Conservation (phyloP, 2,797 vertebrate genomes). For the Cirrhinus mrigala region DNA sequence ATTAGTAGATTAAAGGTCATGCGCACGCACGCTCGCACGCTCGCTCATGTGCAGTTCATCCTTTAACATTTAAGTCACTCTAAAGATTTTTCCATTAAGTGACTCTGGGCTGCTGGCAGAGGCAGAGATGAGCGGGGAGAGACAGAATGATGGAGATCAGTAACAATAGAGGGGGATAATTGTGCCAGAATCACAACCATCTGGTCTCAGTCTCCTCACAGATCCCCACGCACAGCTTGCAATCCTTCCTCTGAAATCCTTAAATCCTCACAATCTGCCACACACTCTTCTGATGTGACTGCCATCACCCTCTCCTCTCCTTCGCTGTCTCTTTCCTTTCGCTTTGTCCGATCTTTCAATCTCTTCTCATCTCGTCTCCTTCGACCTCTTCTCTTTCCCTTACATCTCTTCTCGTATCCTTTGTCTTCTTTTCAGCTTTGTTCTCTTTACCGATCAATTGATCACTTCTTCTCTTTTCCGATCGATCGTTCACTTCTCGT, state of each 20-base stretch:
- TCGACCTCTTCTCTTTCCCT: background rate
- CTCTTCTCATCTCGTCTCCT: conserved; percentile 12
- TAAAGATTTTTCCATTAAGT: conserved; percentile 55
- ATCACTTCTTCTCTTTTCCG: background rate
- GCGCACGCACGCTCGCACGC: background rate
- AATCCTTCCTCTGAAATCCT: conserved; percentile 67
- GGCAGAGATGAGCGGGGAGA: conserved; percentile 49
- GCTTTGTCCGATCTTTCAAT: conserved; percentile 1
- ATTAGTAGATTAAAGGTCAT: conserved; percentile 40
- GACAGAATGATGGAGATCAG: conserved; percentile 61
- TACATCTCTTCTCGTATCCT: background rate
- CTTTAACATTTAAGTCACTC: conserved; percentile 25
- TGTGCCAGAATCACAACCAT: conserved; percentile 68
- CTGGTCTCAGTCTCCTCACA: conserved; percentile 68
- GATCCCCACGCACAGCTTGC: conserved; percentile 66
- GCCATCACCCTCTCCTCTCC: conserved; percentile 41
- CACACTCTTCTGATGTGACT: conserved; percentile 58
- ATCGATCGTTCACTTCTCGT: background rate
- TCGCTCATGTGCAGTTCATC: background rate
- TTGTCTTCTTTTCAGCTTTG: background rate
- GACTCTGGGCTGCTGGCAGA: conserved; percentile 37
- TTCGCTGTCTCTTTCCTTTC: background rate
- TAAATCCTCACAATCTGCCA: conserved; percentile 69
- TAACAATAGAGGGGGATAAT: conserved; percentile 66
- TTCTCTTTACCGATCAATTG: background rate